Percentiles rank a stretch among this genome's conserved stretches.
Evolutionary conservation across 37 sponge, comb jelly and placozoan genomes (phyloP).

Genomic region (Cladorhizidae sp.): DNA sequence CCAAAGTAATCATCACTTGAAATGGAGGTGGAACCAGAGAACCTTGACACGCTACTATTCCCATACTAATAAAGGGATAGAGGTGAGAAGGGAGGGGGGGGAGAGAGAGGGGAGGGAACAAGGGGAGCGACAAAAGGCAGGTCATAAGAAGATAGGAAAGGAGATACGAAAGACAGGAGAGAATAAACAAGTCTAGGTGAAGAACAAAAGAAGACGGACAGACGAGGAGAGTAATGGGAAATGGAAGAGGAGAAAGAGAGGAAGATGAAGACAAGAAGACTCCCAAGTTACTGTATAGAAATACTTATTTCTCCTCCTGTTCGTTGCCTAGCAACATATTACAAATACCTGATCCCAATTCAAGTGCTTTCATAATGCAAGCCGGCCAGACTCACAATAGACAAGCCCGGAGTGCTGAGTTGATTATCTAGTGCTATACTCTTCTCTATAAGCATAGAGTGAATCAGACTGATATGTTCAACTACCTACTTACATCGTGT

Average conservation of each 20-base stretch:
- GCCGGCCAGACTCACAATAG: no score
- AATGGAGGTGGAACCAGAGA: constrained; percentile 77
- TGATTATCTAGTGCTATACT: no score
- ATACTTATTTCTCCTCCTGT: no score
- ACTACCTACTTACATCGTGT: no score
- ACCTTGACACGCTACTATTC: constrained; percentile 38
- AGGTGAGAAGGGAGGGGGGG: not conserved
- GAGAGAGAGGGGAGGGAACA: not conserved
- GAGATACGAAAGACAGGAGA: not conserved
- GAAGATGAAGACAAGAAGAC: no score
- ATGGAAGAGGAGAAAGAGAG: not conserved
- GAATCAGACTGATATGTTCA: no score
- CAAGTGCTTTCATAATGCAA: no score
- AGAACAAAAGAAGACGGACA: not conserved
- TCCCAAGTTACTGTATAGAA: no score
- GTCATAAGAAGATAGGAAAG: not conserved
- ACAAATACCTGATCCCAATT: no score
- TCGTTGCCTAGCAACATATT: no score
- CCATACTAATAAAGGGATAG: not conserved
- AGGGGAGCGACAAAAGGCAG: not conserved
- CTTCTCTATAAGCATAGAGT: no score
- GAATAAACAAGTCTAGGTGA: constrained; percentile 2
- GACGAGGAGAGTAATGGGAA: not conserved
- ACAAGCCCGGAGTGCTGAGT: no score
- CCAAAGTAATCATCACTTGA: constrained; percentile 98